Evolutionary conservation across 2,113 vertebrate species (phyloP).

Genomic region (Epinephelus moara): DNA sequence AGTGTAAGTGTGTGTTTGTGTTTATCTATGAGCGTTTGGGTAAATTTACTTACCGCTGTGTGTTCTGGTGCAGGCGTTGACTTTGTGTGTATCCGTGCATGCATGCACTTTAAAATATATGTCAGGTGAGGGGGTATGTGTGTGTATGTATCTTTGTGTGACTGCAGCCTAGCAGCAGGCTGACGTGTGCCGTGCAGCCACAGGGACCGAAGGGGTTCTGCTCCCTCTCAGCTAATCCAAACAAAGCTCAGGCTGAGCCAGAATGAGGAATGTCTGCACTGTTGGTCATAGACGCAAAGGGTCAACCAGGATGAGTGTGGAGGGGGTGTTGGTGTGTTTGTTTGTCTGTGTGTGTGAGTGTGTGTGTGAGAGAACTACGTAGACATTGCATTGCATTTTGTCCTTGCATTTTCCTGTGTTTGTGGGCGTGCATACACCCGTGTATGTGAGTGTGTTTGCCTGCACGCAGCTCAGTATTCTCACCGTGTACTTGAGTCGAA

Average conservation of each 20-base stretch:
- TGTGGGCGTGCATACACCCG: background rate
- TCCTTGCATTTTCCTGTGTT: background rate
- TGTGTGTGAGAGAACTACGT: background rate
- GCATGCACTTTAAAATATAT: conserved; percentile 19
- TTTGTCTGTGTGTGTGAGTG: conserved; percentile 12
- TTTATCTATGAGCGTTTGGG: conserved; percentile 30
- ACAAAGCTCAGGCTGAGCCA: conserved; percentile 78
- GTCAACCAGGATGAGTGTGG: conserved; percentile 60
- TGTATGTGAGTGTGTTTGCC: background rate
- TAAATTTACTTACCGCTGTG: conserved; percentile 34
- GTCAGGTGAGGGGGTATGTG: conserved; percentile 30
- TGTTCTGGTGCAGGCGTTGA: background rate
- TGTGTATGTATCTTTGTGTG: conserved; percentile 53
- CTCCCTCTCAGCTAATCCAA: conserved; percentile 85
- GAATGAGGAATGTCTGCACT: conserved; percentile 74
- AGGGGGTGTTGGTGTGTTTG: background rate
- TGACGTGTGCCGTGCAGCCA: conserved; percentile 77
- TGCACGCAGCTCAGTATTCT: conserved; percentile 14
- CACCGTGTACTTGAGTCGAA: background rate
- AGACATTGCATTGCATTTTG: conserved; percentile 7
- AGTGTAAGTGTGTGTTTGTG: conserved; percentile 25
- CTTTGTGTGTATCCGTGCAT: conserved; percentile 21
- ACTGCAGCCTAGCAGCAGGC: conserved; percentile 70
- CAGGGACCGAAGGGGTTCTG: conserved; percentile 76
- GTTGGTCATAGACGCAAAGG: conserved; percentile 63